Base-by-base conservation (phyloP, 37 sponge, comb jelly and placozoan species). In the Ephydatia muelleri region DNA sequence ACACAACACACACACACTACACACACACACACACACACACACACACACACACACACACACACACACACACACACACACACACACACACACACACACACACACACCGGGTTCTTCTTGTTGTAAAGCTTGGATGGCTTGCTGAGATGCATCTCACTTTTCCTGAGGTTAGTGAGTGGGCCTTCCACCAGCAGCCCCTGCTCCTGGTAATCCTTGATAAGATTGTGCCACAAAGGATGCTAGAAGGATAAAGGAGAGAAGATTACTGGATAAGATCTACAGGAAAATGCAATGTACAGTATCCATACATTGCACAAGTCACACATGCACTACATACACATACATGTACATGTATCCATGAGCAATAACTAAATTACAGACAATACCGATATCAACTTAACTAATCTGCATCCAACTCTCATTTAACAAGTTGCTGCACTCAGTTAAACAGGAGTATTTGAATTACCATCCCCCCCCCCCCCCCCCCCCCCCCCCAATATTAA, bases 101-200 rank as follows among this genome's bases (percentile, higher is more conserved):
- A 78, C 64, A 93, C 92, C 26, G 94, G 94, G 77, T 97, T 94
- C 66, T 86, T 82, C 67, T 83, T 86, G 84, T 93, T 97, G 80
- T 80, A 67, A 79, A 97, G 83, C 72, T 97, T 97, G 72, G 83
- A 68, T 0, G 95, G 98, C 68, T 97, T 97, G 65, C 90, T 83
- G 39, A 97, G 88, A 38, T 92, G 93, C 97, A 97, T 97, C 71
- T 94, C 95, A 88, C 80, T 88, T 39, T 75, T 85, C 65, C 91
- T 80, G 16, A 97, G 90, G 80, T 89, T 94, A 47, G 75, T 92
- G 28, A 97, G 98, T 0, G 98, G 92, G 2, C 98, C 96, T 49
- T 95, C 96, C 76, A 95, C 93, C 66, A 95, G 82, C 70, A 86
- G 43, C 49, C 85, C 89, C 64, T 87, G 84, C 27, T 94, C 91